phyloP scores from a whole-genome alignment of 2,888 invertebrate species.

The Agonopterix subpropinquella region DNA sequence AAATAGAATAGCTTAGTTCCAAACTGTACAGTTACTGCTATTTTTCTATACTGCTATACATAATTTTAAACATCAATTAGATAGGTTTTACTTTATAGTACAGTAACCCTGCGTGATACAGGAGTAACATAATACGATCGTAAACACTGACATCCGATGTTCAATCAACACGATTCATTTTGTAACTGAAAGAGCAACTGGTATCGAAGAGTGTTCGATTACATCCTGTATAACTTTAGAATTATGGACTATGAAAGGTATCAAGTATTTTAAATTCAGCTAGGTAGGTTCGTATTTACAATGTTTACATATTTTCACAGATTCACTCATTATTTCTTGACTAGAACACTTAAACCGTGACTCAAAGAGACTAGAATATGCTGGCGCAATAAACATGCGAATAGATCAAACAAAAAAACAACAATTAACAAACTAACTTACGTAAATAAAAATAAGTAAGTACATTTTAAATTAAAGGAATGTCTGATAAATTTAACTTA shows the following conservation, averaged over 20 bases:
- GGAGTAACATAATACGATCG: no score
- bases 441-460: no score
- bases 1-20: conserved; percentile 8
- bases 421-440: conserved; percentile 34
- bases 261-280: conserved; percentile 30
- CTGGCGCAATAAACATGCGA: conserved; percentile 30
- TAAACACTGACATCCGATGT: no score
- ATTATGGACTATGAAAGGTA: conserved; percentile 23
- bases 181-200: no score
- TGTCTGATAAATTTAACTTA: conserved; percentile 25
- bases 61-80: conserved; percentile 28
- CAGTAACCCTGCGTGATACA: no score
- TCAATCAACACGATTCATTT: no score
- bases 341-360: conserved; percentile 34
- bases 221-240: neutral
- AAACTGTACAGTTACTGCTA: conserved; percentile 12
- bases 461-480: conserved; percentile 31
- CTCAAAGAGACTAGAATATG: conserved; percentile 40
- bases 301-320: neutral
- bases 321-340: conserved; percentile 12
- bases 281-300: conserved; percentile 22
- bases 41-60: conserved; percentile 19
- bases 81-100: conserved; percentile 7
- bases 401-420: conserved; percentile 39
- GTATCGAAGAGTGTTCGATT: no score